Percentiles rank a stretch among this genome's conserved stretches.
Evolutionary conservation across 1,140 invertebrate genomes (phyloP).

Genomic region (Harpegnathos saltator): DNA sequence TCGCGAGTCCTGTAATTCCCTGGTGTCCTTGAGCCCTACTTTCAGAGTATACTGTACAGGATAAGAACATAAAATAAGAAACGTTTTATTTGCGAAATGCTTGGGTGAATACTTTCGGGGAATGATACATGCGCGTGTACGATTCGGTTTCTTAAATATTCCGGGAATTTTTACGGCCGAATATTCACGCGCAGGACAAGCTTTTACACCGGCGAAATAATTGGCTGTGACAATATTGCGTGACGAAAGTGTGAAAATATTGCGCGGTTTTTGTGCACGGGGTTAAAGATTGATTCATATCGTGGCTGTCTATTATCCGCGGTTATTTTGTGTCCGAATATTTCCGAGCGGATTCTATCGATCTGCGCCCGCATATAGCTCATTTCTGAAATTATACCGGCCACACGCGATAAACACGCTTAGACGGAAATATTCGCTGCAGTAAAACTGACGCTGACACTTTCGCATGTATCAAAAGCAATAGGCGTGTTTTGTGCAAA

Average conservation of each 20-base stretch:
- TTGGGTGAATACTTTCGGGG: too few relatives aligned
- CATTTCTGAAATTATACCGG: constrained; percentile 35
- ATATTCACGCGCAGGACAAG: too few relatives aligned
- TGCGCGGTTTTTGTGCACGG: not conserved
- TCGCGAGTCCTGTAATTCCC: too few relatives aligned
- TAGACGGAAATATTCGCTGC: not conserved
- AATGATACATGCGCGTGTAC: too few relatives aligned
- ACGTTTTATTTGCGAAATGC: constrained; percentile 6
- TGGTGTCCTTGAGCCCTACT: too few relatives aligned
- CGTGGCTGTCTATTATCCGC: constrained; percentile 22
- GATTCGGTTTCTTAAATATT: too few relatives aligned
- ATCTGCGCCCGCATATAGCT: constrained; percentile 38
- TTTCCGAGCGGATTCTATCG: constrained; percentile 30
- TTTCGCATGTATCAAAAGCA: constrained; percentile 44
- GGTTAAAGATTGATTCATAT: constrained; percentile 1
- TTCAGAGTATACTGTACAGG: too few relatives aligned
- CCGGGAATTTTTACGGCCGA: too few relatives aligned
- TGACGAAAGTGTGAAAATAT: not conserved
- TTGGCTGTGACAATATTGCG: not conserved
- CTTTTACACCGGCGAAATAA: not conserved
- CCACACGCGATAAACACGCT: not conserved
- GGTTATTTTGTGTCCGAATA: constrained; percentile 28
- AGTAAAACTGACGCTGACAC: constrained; percentile 36
- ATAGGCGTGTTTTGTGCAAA: constrained; percentile 1
- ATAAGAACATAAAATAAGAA: not conserved